Conservation (phyloP, 2,888 invertebrate genomes). For the Eupithecia pulchellata region DNA sequence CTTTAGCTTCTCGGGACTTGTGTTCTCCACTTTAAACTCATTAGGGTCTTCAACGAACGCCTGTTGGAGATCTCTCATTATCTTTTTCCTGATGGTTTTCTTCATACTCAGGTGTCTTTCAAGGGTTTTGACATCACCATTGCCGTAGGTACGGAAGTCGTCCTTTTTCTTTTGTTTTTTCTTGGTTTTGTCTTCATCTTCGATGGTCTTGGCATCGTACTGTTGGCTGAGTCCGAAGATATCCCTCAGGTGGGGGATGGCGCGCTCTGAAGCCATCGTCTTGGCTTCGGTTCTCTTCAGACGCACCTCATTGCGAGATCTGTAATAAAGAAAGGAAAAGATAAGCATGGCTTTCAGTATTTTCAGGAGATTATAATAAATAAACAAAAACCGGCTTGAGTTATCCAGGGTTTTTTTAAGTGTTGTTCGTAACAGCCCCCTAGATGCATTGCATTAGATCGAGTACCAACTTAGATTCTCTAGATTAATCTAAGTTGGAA, state of each 20-base stretch:
- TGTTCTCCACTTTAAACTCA: conserved; percentile 89
- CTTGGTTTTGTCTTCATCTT: conserved; percentile 83
- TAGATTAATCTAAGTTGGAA: no score
- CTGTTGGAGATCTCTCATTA: conserved; percentile 93
- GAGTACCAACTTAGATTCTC: not conserved
- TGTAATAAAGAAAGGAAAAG: conserved; percentile 64
- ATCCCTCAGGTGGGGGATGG: conserved; percentile 91
- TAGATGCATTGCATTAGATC: not conserved
- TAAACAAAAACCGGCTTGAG: not conserved
- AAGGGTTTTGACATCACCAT: conserved; percentile 89
- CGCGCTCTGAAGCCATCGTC: conserved; percentile 89
- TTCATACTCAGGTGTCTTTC: conserved; percentile 94
- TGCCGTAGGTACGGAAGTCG: conserved; percentile 88
- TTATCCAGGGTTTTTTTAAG: not conserved
- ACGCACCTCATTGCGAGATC: conserved; percentile 76
- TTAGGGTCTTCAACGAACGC: conserved; percentile 90
- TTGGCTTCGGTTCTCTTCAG: conserved; percentile 56
- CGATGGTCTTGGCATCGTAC: conserved; percentile 77
- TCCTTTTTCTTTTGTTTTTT: conserved; percentile 88
- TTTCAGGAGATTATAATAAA: not conserved
- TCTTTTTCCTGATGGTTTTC: conserved; percentile 93
- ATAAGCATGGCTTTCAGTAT: not conserved
- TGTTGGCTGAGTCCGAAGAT: conserved; percentile 88
- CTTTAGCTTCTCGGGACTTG: conserved; percentile 88
- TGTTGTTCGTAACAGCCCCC: no score